Percentiles rank a stretch among this genome's conserved stretches.
Evolutionary conservation across 1,140 invertebrate species (phyloP).

Genomic region (Oscheius sp.): DNA sequence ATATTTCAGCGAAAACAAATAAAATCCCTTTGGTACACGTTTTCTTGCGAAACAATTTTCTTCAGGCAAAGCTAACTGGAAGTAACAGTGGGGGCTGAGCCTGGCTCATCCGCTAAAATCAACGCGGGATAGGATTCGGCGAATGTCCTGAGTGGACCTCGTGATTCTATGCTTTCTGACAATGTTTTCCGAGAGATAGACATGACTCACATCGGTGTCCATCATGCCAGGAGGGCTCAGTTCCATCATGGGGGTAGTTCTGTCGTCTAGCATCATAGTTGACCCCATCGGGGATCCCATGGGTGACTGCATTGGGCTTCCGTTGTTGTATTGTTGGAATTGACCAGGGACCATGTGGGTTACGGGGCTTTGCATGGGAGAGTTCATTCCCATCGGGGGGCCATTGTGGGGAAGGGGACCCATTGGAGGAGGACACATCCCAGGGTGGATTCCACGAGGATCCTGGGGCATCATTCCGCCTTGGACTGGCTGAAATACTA

Average conservation of each 20-base stretch:
- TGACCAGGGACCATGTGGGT: background rate
- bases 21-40: no score
- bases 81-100: no score
- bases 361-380: background rate
- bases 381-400: background rate
- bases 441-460: background rate
- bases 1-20: no score
- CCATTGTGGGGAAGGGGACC: background rate
- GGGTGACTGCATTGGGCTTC: constrained; percentile 12
- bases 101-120: no score
- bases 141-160: constrained; percentile 8
- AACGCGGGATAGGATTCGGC: no score
- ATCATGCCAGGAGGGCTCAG: constrained; percentile 27
- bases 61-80: no score
- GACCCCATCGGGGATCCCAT: constrained; percentile 23
- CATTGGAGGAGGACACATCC: background rate
- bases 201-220: background rate
- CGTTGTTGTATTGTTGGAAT: constrained; percentile 14
- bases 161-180: no score
- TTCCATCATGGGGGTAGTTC: constrained; percentile 25
- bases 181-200: background rate
- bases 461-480: no score
- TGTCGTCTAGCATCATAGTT: constrained; percentile 22
- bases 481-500: background rate
- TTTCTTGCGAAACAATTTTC: no score